Percentiles rank a stretch among this genome's conserved stretches.
These are phyloP conservation scores for Pica pica DNA, from an alignment of 2,113 vertebrate species.

Conservation along the genomic window DNA sequence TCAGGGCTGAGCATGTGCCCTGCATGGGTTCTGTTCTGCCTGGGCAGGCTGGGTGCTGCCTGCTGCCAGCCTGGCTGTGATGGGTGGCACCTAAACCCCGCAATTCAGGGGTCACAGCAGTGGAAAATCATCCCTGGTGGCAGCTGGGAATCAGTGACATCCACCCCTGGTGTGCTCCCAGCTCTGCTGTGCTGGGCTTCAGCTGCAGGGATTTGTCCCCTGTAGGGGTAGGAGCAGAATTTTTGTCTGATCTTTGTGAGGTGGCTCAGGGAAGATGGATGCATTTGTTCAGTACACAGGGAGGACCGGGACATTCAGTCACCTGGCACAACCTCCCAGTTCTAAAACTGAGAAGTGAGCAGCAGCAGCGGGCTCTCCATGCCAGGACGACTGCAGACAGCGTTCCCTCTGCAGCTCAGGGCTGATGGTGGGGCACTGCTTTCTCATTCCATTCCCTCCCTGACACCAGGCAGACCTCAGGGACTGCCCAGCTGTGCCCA, in stretches of 20 bases:
- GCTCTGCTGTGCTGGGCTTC: not conserved
- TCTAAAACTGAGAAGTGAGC: not conserved
- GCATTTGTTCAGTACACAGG: not conserved
- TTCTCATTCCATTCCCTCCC: not conserved
- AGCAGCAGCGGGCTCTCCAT: not conserved
- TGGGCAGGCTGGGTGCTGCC: not conserved
- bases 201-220: not conserved
- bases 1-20: not conserved
- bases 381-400: not conserved
- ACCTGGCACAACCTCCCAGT: not conserved
- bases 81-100: not conserved
- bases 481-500: not conserved
- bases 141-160: not conserved
- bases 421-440: not conserved
- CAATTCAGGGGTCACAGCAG: not conserved
- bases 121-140: not conserved
- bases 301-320: not conserved
- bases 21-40: accelerated
- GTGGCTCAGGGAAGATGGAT: not conserved
- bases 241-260: not conserved
- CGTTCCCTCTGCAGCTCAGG: not conserved
- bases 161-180: not conserved
- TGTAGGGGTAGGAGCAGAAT: not conserved
- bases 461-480: not conserved
- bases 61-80: not conserved